Evolutionary conservation across 2,888 invertebrate genomes (phyloP), one percentile per base, ranked within the genome.

Genomic region (Hemaris fuciformis): DNA sequence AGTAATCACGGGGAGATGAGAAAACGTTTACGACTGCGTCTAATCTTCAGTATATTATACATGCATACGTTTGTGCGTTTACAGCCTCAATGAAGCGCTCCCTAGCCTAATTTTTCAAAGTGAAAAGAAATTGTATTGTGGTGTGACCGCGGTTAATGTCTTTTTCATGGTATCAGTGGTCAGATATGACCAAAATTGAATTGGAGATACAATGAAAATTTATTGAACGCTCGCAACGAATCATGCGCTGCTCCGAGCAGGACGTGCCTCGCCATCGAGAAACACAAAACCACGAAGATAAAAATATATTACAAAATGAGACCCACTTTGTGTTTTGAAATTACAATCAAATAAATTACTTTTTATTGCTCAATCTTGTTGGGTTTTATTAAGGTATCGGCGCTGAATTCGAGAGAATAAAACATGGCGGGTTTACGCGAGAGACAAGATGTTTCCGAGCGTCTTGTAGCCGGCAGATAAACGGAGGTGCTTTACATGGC

Each of bases 281-380:
- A 88, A 89, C 84, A 89, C 89, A 88, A 91, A 91, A 91, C 91
- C 91, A 88, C 91, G 81, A 81, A 89, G 87, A 88, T 88, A 90
- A 92, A 91, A 91, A 91, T 90, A 91, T 86, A 90, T 90, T 91
- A 91, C 90, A 89, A 91, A 91, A 89, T 89, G 87, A 91, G 91
- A 80, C 80, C 88, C 89, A 90, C 88, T 91, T 91, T 91, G 90
- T 92, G 90, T 91, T 91, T 91, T 91, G 89, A 90, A 91, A 92
- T 91, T 91, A 92, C 92, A 91, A 90, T 91, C 91, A 89, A 89
- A 92, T 92, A 92, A 92, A 92, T 92, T 92, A 91, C 90, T 81
- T 91, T 92, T 92, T 92, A 92, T 92, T 92, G 89, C 91, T 92
- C 91, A 92, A 92, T 92, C 91, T 91, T 83, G 91, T 91, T 91